These are phyloP conservation scores for Corella eumyota DNA, from an alignment of 23 tunicate species.

Conservation along the genomic window DNA sequence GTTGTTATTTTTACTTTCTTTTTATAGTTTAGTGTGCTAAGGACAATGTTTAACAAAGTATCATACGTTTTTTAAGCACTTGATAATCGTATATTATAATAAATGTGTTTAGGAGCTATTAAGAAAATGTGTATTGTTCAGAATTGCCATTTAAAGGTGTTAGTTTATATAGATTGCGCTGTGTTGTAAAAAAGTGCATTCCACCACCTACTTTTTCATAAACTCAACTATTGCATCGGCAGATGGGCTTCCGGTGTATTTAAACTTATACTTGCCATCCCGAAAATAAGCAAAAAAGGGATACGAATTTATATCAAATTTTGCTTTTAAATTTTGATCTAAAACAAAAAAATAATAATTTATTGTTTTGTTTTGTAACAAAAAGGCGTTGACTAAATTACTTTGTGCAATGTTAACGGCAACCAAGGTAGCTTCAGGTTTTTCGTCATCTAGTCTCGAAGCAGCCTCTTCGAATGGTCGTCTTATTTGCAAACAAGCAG, in stretches of 20 bases:
- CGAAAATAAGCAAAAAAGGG: slow-evolving; percentile 68
- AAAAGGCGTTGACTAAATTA: background rate
- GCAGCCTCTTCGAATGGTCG: slow-evolving; percentile 69
- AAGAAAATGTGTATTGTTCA: too few species aligned
- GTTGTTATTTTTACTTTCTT: too few species aligned
- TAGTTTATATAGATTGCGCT: too few species aligned
- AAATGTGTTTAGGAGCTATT: too few species aligned
- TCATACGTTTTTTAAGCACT: too few species aligned
- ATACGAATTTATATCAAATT: slow-evolving; percentile 23
- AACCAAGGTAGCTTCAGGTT: slow-evolving; percentile 43
- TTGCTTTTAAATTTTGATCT: slow-evolving; percentile 30
- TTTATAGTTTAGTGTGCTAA: too few species aligned
- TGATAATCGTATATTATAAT: too few species aligned
- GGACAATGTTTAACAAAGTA: too few species aligned
- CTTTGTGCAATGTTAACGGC: slow-evolving; percentile 78
- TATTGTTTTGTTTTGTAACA: background rate
- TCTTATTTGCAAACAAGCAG: slow-evolving; percentile 32
- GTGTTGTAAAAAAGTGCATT: too few species aligned
- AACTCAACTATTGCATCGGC: slow-evolving; percentile 33
- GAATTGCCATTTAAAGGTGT: too few species aligned
- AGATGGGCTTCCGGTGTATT: slow-evolving; percentile 44
- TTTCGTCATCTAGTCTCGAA: slow-evolving; percentile 27
- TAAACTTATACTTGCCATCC: slow-evolving; percentile 41
- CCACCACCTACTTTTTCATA: slow-evolving; percentile 59
- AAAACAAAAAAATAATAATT: slow-evolving; percentile 1